Percentiles rank a stretch among this genome's conserved stretches.
These are phyloP conservation scores for Hofmannophila pseudospretella DNA, from an alignment of 2,888 invertebrate genomes.

Conservation along the genomic window DNA sequence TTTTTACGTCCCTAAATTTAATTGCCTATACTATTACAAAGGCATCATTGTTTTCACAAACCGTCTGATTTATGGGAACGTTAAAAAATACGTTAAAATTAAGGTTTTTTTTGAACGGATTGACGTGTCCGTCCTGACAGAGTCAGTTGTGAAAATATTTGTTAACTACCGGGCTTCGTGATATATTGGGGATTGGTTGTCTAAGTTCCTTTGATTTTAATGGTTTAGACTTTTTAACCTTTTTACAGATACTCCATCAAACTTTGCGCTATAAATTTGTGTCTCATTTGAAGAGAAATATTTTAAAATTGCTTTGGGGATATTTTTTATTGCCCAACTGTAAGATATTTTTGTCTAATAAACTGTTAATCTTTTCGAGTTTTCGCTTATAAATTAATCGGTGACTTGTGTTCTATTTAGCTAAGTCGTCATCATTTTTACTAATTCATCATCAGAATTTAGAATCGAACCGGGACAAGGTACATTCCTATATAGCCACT, in stretches of 20 bases:
- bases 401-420: too few species aligned
- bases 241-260: slow-evolving; percentile 1
- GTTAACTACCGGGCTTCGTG: slow-evolving; percentile 53
- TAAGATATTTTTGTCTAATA: too few species aligned
- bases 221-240: neutral
- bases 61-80: slow-evolving; percentile 57
- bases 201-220: slow-evolving; percentile 20
- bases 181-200: slow-evolving; percentile 29
- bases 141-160: slow-evolving; percentile 49
- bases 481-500: too few species aligned
- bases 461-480: too few species aligned
- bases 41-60: slow-evolving; percentile 70
- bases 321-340: too few species aligned
- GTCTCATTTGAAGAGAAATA: neutral
- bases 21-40: slow-evolving; percentile 74
- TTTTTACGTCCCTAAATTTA: slow-evolving; percentile 63
- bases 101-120: slow-evolving; percentile 24
- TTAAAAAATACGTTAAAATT: slow-evolving; percentile 34
- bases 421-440: too few species aligned
- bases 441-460: too few species aligned
- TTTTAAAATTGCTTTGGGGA: neutral
- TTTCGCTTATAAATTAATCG: too few species aligned
- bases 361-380: too few species aligned
- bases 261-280: slow-evolving; percentile 1
- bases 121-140: slow-evolving; percentile 25